Evolutionary conservation across 1,140 invertebrate genomes (phyloP).

Genomic region (Apis cerana): DNA sequence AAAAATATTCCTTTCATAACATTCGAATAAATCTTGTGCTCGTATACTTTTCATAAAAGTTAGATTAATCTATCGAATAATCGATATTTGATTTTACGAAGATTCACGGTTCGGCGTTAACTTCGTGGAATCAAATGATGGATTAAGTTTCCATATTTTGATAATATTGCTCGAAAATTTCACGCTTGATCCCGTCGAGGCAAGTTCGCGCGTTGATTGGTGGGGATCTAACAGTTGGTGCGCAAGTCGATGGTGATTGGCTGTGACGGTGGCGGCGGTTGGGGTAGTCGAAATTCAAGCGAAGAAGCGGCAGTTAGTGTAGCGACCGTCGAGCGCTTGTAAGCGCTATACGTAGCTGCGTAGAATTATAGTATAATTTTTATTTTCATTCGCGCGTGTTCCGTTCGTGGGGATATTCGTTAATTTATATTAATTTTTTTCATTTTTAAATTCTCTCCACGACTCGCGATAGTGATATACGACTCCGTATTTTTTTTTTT

Average conservation of each 20-base stretch:
- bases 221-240: neutral
- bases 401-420: slow-evolving; percentile 1
- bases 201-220: neutral
- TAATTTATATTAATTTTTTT: neutral
- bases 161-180: neutral
- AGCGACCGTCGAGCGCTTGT: slow-evolving; percentile 69
- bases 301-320: slow-evolving; percentile 69
- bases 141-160: too few species aligned
- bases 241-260: slow-evolving; percentile 52
- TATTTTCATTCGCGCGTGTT: slow-evolving; percentile 16
- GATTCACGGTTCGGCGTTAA: too few species aligned
- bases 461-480: neutral
- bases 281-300: slow-evolving; percentile 67
- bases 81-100: neutral
- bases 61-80: neutral
- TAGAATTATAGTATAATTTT: slow-evolving; percentile 64
- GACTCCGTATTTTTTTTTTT: neutral
- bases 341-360: slow-evolving; percentile 68
- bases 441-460: neutral
- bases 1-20: neutral
- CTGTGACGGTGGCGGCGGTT: slow-evolving; percentile 12
- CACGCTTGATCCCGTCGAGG: neutral
- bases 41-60: neutral
- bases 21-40: neutral
- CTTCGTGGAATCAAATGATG: neutral